Evolutionary conservation across 30 jellyfish, hydroid and myxozoan genomes (phyloP), one percentile per base, ranked within the genome.

Genomic region (Hydractinia symbiolongicarpus): DNA sequence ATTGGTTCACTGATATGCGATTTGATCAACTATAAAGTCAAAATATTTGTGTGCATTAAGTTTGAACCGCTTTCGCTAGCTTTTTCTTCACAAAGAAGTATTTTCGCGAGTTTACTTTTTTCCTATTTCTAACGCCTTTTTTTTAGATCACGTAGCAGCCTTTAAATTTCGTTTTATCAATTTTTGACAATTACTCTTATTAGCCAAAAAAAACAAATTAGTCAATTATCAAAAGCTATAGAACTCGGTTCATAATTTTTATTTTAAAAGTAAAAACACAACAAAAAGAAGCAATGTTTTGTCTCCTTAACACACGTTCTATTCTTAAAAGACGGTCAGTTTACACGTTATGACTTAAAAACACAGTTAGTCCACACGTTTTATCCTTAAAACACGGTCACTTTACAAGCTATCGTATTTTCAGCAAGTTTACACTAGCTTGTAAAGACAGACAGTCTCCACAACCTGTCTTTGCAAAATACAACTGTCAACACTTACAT

Each of bases 1-100:
- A 64, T 64, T 9, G 74, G 74, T 7, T 64, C 74, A 7, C 74
- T 51, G 74, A 64, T 64, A 64, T 64, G 74, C 9, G 74, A 64
- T 64, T 64, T 8, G 6, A 64, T 64, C 15, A 64, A 64, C 74
- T 64, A 64, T 44, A 64, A 64, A 64, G 4, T 64, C 19, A 64
- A 51, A 30, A 30, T 30, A 30, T 30, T 30, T 30, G 44, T 30
- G 44, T 30, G 44, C 44, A 30, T 30, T 30, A 30, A 30, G 44
- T 30, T 30, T 30, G 44, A 30, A 30, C 44, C 44, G 44, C 44
- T 30, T 30, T 30, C 44, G 44, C 2, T 30, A 30, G 44, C 44
- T 1, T 30, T 30, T 30, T n/a, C n/a, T 30, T 30, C 44, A 30
- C 44, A 30, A 30, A 30, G 44, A 30, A 30, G 44, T 30, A 30